Conservation (phyloP, 2,888 invertebrate species). For the Drosophila leonis region DNA sequence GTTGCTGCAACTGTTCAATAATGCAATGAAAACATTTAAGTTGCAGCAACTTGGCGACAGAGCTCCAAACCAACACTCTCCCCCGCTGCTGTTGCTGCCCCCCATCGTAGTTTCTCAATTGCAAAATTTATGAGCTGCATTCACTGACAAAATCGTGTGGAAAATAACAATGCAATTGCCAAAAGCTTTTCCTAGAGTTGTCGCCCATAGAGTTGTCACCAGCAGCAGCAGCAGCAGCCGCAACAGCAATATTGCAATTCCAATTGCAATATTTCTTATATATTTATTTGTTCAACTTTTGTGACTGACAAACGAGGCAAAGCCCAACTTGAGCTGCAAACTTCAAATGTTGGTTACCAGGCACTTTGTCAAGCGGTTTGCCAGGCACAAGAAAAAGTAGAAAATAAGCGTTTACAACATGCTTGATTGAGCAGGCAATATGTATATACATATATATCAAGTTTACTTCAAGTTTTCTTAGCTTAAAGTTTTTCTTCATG, state of each 20-base stretch:
- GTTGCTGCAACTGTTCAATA: constrained; percentile 66
- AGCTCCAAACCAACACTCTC: background rate
- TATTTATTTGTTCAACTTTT: constrained; percentile 34
- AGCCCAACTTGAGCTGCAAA: constrained; percentile 24
- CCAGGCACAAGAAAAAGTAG: constrained; percentile 5
- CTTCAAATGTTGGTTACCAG: constrained; percentile 12
- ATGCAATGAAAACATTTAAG: constrained; percentile 77
- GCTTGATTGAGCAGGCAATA: background rate
- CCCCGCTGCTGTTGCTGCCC: background rate
- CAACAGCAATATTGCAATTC: constrained; percentile 24
- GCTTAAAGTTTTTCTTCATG: background rate
- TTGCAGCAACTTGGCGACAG: constrained; percentile 55
- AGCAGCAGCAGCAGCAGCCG: constrained; percentile 1
- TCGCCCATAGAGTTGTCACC: constrained; percentile 34
- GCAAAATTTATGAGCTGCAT: constrained; percentile 74
- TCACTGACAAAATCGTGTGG: constrained; percentile 72
- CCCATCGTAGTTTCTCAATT: constrained; percentile 55
- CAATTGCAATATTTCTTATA: constrained; percentile 21
- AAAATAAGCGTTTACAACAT: background rate
- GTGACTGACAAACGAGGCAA: constrained; percentile 29
- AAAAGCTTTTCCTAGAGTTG: constrained; percentile 39
- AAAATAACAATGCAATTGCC: constrained; percentile 70
- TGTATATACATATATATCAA: background rate
- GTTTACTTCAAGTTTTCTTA: background rate
- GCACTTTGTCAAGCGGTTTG: constrained; percentile 26